Percentiles rank a stretch among this genome's conserved stretches.
Evolutionary conservation across 1,140 invertebrate genomes (phyloP).

Genomic region (Halesus radiatus): DNA sequence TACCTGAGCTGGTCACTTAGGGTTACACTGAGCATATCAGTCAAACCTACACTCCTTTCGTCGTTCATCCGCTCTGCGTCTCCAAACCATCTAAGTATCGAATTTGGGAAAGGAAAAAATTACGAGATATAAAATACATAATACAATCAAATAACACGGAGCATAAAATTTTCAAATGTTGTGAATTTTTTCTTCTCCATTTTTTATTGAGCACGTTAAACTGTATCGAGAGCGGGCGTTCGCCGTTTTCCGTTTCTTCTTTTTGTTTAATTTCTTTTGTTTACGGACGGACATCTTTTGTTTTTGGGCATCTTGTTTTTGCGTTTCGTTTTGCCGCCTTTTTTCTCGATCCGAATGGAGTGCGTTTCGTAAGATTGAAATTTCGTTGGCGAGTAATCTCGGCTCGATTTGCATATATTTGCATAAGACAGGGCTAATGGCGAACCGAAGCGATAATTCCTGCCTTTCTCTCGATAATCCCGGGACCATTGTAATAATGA

Average conservation of each 20-base stretch:
- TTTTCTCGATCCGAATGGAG: neutral
- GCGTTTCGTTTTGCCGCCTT: slow-evolving; percentile 4
- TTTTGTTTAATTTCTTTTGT: slow-evolving; percentile 10
- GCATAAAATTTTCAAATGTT: no score
- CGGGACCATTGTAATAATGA: no score
- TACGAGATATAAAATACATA: no score
- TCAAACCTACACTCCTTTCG: no score
- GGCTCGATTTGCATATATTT: neutral
- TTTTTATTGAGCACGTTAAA: neutral
- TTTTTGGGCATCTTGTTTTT: neutral
- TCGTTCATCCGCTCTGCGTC: no score
- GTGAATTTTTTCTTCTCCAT: neutral
- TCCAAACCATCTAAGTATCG: no score
- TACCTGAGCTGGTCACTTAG: no score
- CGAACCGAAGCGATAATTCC: neutral
- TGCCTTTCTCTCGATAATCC: neutral
- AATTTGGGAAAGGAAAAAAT: no score
- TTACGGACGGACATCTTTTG: slow-evolving; percentile 5
- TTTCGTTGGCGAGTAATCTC: neutral
- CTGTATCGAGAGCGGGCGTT: neutral
- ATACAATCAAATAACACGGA: no score
- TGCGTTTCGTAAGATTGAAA: neutral
- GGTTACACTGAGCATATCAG: no score
- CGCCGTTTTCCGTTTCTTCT: neutral
- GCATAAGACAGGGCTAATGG: slow-evolving; percentile 8